A percentile compares a stretch with the other conserved stretches of the same genome.
Conservation (phyloP, 2,888 invertebrate species). For the Ethmia dodecea region DNA sequence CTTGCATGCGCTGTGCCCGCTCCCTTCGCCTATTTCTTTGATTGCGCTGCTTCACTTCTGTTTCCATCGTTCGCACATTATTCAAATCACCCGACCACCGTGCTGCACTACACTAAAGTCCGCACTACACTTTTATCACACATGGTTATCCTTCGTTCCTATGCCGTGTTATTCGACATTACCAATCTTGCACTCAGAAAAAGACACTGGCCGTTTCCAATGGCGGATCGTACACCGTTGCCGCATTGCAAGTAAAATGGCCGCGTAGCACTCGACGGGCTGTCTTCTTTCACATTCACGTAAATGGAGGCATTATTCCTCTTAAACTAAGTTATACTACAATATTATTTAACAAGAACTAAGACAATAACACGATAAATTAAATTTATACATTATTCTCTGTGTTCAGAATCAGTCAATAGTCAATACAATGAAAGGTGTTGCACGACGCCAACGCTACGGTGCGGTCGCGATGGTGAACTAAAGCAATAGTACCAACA, state of each 20-base stretch:
- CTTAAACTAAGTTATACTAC: slow-evolving; percentile 72
- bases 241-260: slow-evolving; percentile 85
- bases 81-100: slow-evolving; percentile 78
- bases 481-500: slow-evolving; percentile 68
- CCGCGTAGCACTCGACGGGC: slow-evolving; percentile 79
- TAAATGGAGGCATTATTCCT: slow-evolving; percentile 72
- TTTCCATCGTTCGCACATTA: slow-evolving; percentile 86
- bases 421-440: slow-evolving; percentile 86
- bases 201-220: slow-evolving; percentile 83
- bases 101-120: slow-evolving; percentile 76
- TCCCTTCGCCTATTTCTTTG: slow-evolving; percentile 92
- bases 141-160: slow-evolving; percentile 73
- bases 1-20: slow-evolving; percentile 94
- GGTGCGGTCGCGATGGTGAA: slow-evolving; percentile 76
- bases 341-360: slow-evolving; percentile 69
- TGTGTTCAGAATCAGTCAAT: slow-evolving; percentile 82
- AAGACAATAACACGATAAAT: slow-evolving; percentile 77
- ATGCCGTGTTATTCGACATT: slow-evolving; percentile 68
- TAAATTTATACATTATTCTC: slow-evolving; percentile 81
- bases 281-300: slow-evolving; percentile 73
- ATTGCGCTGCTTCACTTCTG: slow-evolving; percentile 89
- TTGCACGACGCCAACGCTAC: slow-evolving; percentile 80
- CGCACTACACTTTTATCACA: slow-evolving; percentile 76
- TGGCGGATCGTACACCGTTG: slow-evolving; percentile 85
- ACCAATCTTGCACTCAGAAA: slow-evolving; percentile 79